Evolutionary conservation across 2,888 invertebrate genomes (phyloP).

Genomic region (Phengaris arion): DNA sequence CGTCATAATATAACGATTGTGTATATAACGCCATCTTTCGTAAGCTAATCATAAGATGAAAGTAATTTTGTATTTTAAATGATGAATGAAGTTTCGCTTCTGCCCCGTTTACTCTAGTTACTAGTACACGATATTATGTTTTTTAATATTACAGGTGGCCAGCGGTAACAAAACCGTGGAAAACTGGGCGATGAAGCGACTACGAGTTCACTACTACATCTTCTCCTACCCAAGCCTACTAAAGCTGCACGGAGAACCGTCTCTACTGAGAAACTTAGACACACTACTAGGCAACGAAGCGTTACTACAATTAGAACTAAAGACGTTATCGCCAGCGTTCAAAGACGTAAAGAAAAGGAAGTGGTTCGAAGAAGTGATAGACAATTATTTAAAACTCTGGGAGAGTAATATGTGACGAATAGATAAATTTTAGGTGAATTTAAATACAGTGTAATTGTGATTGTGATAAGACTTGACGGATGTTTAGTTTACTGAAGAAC

Average conservation of each 20-base stretch:
- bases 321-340: conserved; percentile 88
- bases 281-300: conserved; percentile 89
- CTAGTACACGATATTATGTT: background rate
- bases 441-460: conserved; percentile 18
- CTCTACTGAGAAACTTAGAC: conserved; percentile 84
- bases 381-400: conserved; percentile 94
- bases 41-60: too few relatives aligned
- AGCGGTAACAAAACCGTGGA: conserved; percentile 89
- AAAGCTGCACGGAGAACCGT: conserved; percentile 89
- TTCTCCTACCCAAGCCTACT: conserved; percentile 89
- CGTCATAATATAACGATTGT: too few relatives aligned
- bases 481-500: background rate
- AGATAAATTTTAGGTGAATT: conserved; percentile 37
- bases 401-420: conserved; percentile 89
- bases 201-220: conserved; percentile 87
- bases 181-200: conserved; percentile 85
- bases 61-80: too few relatives aligned
- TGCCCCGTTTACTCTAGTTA: background rate
- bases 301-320: conserved; percentile 88
- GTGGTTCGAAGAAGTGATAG: conserved; percentile 93
- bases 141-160: conserved; percentile 72
- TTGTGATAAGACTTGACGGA: conserved; percentile 14
- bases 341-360: conserved; percentile 85
- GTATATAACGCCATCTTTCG: too few relatives aligned
- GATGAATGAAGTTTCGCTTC: too few relatives aligned